Evolutionary conservation across 2,113 vertebrate genomes (phyloP), one percentile per base, ranked within the genome.

Genomic region (Forbesichthys papilliferus): DNA sequence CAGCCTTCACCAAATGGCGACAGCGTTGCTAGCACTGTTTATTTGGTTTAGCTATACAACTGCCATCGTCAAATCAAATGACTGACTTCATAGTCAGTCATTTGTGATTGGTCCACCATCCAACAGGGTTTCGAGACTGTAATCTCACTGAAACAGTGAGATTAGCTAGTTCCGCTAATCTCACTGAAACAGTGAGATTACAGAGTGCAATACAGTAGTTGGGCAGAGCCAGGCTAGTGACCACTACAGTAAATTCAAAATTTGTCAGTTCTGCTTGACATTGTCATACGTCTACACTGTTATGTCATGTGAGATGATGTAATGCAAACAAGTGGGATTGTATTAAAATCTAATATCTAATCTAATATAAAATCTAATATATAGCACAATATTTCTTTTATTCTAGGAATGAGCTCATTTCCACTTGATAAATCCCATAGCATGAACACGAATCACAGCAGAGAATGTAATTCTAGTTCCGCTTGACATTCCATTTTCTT

Each of bases 341-440:
- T 78, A 78, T 77, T 61, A 9, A 55, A 8, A 4, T 86, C 75
- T 67, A 51, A 72, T 79, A 4, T 86, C 75, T 67, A 51, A 72
- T 79, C 11, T 20, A 55, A 77, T 59, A 64, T 73, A 63, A 73
- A 80, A 84, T 74, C 51, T 75, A 69, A 68, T 68, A 77, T 66
- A 78, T 70, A 73, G 78, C 65, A 73, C 75, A 83, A 77, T 82
- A 48, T 78, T 78, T 80, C 79, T 72, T 71, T 78, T 81, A 78
- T 72, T 69, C 76, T 81, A 78, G 61, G 61, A 78, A 47, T 74
- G 71, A 79, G 74, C 71, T 60, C 9, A 1, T 3, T 61, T 80
- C 56, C 51, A 16, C 78, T 73, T 57, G 48, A 11, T 64, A 82
- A 80, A 84, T 73, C 70, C 57, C 7, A 8, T 2, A 18, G 64